Evolutionary conservation across 2,888 invertebrate genomes (phyloP).

Genomic region (Mimas tiliae): DNA sequence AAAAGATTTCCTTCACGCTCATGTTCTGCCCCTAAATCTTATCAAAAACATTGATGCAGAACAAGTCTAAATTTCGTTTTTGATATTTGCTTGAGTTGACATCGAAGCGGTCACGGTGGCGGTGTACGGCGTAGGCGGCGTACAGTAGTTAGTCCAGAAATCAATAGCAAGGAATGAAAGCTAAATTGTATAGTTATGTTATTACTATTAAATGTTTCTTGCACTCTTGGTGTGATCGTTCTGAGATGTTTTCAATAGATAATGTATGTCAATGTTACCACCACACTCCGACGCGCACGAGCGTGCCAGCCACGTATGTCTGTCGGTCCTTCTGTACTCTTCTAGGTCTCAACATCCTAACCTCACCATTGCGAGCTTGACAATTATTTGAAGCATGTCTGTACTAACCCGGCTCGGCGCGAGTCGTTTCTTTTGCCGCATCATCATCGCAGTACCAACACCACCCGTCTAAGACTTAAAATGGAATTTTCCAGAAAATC

Average conservation of each 20-base stretch:
- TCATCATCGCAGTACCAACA: conserved; percentile 71
- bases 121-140: conserved; percentile 81
- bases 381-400: conserved; percentile 83
- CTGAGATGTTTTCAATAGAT: conserved; percentile 76
- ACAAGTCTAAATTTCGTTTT: conserved; percentile 86
- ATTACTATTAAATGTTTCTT: conserved; percentile 71
- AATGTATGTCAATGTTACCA: conserved; percentile 80
- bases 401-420: conserved; percentile 81
- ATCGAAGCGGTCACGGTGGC: conserved; percentile 69
- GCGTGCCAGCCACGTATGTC: conserved; percentile 64
- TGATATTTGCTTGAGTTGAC: conserved; percentile 78
- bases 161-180: conserved; percentile 80
- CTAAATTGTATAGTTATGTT: conserved; percentile 64
- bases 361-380: conserved; percentile 83
- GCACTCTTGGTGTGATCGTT: conserved; percentile 80
- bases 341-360: conserved; percentile 76
- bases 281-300: conserved; percentile 74
- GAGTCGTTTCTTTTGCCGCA: conserved; percentile 81
- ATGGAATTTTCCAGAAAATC: conserved; percentile 85
- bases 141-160: conserved; percentile 68
- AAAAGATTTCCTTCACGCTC: conserved; percentile 67
- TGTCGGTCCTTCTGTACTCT: conserved; percentile 74
- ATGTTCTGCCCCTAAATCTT: conserved; percentile 74
- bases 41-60: conserved; percentile 70
- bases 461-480: conserved; percentile 80